Percentiles rank a stretch among this genome's conserved stretches.
phyloP scores from a whole-genome alignment of 1,140 invertebrate species.

The Drosophila prosaltans region DNA sequence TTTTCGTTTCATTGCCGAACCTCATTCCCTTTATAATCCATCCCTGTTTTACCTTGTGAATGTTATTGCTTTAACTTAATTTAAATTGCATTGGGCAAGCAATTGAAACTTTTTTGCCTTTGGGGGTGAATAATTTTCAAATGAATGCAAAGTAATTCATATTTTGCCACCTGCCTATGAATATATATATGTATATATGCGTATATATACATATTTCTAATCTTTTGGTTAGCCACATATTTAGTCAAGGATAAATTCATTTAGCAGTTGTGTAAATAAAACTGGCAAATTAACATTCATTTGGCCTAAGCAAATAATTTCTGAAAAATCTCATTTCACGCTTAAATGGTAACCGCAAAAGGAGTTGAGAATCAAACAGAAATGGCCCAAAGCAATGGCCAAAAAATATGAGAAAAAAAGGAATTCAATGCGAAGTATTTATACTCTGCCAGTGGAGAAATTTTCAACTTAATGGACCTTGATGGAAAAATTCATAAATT shows the following conservation, averaged over 20 bases:
- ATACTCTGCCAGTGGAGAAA: not conserved
- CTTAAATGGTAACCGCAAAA: conserved; percentile 52
- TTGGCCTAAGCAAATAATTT: conserved; percentile 59
- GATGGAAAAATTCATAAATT: conserved; percentile 14
- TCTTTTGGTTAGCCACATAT: conserved; percentile 22
- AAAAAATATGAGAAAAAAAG: not conserved
- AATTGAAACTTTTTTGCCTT: conserved; percentile 3
- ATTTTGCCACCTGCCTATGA: not conserved
- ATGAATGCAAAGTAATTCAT: not conserved
- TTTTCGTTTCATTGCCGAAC: no score
- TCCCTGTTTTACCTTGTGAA: not conserved
- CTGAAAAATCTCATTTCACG: conserved; percentile 72
- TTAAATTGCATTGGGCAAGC: not conserved
- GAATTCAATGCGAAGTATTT: not conserved
- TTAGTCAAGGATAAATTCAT: conserved; percentile 20
- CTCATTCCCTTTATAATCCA: not conserved
- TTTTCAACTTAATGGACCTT: not conserved
- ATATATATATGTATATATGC: not conserved
- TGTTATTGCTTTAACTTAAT: not conserved
- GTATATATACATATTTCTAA: not conserved
- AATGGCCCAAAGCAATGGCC: conserved; percentile 15
- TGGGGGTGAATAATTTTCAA: not conserved
- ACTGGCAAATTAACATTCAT: conserved; percentile 7
- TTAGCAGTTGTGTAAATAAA: conserved; percentile 14
- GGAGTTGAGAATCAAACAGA: conserved; percentile 52